Evolutionary conservation across 35 echinoderm and acorn worm genomes (phyloP).

Genomic region (Ophioderma brevispina): DNA sequence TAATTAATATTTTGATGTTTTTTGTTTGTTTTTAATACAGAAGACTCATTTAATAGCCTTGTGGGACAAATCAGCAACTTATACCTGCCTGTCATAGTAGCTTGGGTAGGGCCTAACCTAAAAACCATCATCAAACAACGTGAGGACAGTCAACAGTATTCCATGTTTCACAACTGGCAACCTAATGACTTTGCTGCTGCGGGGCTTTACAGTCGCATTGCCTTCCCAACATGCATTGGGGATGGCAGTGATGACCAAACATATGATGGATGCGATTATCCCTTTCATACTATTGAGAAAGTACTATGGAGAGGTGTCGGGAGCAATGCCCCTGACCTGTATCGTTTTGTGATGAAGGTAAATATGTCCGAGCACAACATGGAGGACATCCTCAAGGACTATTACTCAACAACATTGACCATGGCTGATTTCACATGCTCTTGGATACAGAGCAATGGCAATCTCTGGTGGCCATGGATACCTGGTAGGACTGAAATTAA

Average conservation of each 20-base stretch:
- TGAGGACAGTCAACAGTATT: background rate
- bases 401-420: background rate
- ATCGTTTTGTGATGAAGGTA: background rate
- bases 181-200: slow-evolving; percentile 1
- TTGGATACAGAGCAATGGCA: background rate
- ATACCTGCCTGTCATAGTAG: background rate
- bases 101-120: slow-evolving; percentile 38
- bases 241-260: background rate
- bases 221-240: slow-evolving; percentile 31
- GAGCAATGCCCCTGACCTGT: background rate
- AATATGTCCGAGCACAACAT: slow-evolving; percentile 28
- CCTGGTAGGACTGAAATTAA: slow-evolving; percentile 7
- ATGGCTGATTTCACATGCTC: slow-evolving; percentile 22
- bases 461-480: slow-evolving; percentile 14
- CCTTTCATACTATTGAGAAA: background rate
- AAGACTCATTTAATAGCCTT: slow-evolving; percentile 10
- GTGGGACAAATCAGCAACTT: slow-evolving; percentile 32
- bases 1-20: no score
- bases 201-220: slow-evolving; percentile 8
- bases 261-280: slow-evolving; percentile 23
- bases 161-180: slow-evolving; percentile 34
- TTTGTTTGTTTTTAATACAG: slow-evolving; percentile 5
- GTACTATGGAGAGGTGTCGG: background rate
- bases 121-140: slow-evolving; percentile 3
- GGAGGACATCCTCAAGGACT: background rate